Conservation (phyloP, 2,113 vertebrate genomes). For the Eupsittula cactorum region DNA sequence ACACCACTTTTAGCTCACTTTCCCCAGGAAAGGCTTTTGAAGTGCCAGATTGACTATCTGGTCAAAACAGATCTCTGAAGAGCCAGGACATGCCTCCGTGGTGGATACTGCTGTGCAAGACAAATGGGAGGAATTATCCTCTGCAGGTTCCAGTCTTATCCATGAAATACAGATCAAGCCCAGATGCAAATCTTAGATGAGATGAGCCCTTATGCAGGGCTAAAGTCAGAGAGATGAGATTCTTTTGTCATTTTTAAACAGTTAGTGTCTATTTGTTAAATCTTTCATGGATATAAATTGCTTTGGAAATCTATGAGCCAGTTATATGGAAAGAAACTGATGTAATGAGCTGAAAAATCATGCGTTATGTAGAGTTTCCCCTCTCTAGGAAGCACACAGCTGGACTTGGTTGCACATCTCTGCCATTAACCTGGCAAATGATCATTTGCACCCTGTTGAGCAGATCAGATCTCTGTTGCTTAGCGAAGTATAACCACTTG, state of each 20-base stretch:
- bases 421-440: not conserved
- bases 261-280: not conserved
- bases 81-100: not conserved
- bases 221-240: not conserved
- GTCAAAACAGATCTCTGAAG: not conserved
- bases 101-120: not conserved
- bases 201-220: not conserved
- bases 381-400: not conserved
- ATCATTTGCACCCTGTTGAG: not conserved
- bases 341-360: not conserved
- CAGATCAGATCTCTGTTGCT: accelerated
- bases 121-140: not conserved
- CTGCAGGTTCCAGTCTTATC: not conserved
- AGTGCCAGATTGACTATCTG: not conserved
- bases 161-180: not conserved
- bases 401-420: not conserved
- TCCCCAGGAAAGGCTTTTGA: not conserved
- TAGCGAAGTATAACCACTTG: not conserved
- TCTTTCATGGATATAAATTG: not conserved
- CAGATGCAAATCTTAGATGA: not conserved
- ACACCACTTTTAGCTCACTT: not conserved
- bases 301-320: not conserved
- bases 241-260: not conserved
- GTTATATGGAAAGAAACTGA: not conserved
- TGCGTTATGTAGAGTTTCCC: not conserved